phyloP scores from a whole-genome alignment of 2,888 invertebrate species.

The Neocrepidodera transversa region DNA sequence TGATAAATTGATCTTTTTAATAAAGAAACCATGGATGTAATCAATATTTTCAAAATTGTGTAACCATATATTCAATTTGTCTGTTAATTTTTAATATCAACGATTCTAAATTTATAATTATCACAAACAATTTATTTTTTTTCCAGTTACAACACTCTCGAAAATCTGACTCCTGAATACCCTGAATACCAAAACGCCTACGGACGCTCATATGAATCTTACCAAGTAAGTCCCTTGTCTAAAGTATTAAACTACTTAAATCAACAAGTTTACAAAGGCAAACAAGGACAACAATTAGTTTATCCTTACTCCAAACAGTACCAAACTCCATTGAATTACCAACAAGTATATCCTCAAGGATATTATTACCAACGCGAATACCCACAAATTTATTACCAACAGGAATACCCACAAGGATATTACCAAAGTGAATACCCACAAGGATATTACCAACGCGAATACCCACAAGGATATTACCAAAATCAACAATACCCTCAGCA shows the following conservation, averaged over 20 bases:
- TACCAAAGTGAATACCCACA: background rate
- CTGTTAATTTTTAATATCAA: background rate
- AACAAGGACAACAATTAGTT: background rate
- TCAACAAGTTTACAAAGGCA: background rate
- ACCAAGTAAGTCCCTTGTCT: background rate
- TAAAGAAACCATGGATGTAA: too few species aligned
- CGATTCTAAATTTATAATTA: background rate
- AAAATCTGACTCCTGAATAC: background rate
- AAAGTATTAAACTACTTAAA: background rate
- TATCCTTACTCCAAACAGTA: background rate
- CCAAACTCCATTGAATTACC: background rate
- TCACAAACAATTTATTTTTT: background rate
- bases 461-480: constrained; percentile 1
- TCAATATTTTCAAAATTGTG: too few species aligned
- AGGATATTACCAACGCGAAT: background rate
- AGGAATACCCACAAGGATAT: background rate
- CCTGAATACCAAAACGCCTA: background rate
- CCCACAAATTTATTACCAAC: constrained; percentile 1
- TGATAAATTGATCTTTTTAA: background rate
- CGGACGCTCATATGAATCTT: background rate
- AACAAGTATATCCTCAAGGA: background rate
- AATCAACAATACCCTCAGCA: background rate
- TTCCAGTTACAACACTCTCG: background rate
- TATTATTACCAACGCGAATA: background rate
- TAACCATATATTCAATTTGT: too few species aligned